A percentile compares a stretch with the other conserved stretches of the same genome.
phyloP scores from a whole-genome alignment of 2,113 vertebrate species.

The Ammospiza nelsoni region DNA sequence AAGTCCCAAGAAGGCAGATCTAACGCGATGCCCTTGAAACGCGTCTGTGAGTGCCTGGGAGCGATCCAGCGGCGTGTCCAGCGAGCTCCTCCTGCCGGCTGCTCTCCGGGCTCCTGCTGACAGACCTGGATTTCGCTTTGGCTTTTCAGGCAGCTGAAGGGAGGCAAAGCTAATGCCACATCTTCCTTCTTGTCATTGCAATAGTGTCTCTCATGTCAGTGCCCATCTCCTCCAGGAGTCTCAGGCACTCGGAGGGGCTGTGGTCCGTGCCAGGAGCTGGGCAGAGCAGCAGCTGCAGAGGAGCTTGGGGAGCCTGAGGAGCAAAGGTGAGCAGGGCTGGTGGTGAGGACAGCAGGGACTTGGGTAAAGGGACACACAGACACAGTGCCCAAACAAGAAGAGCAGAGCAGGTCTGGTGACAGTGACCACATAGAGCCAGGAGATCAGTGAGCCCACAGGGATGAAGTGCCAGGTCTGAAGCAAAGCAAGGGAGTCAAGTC shows the following conservation, averaged over 20 bases:
- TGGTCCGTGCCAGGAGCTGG: accelerated
- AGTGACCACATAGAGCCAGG: neutral
- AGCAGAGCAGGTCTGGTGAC: neutral
- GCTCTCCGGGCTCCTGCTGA: neutral
- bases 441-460: neutral
- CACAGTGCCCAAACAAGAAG: neutral
- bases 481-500: neutral
- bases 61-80: neutral
- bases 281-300: neutral
- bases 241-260: neutral
- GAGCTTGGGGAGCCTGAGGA: neutral
- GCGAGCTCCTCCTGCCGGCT: conserved; percentile 65
- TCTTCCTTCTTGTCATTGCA: neutral
- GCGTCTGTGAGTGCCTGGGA: accelerated
- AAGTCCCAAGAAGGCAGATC: neutral
- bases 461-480: neutral
- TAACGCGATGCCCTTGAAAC: neutral
- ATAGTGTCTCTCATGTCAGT: accelerated
- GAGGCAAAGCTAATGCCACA: neutral
- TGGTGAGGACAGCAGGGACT: neutral
- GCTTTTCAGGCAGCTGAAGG: neutral
- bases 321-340: neutral
- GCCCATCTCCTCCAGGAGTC: neutral
- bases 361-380: neutral
- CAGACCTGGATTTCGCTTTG: accelerated